Percentiles rank a stretch among this genome's conserved stretches.
phyloP scores from a whole-genome alignment of 2,797 vertebrate species.

The Malacoraja senta region DNA sequence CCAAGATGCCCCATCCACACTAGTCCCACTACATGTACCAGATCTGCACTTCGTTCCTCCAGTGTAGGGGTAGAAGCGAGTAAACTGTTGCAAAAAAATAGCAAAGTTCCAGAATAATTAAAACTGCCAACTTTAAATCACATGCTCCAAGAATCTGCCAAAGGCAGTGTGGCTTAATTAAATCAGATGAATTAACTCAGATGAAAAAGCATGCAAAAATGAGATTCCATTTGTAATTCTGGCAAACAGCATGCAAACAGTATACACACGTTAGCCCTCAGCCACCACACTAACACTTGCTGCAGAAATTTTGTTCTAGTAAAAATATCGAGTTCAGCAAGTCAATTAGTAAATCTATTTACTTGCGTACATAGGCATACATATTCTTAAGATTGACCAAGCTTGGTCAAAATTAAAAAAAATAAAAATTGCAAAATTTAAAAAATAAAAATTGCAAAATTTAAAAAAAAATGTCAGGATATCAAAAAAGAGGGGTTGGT shows the following conservation, averaged over 20 bases:
- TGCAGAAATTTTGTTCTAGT: neutral
- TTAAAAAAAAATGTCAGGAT: too few species aligned
- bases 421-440: too few species aligned
- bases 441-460: too few species aligned
- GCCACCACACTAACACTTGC: neutral
- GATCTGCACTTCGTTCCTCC: too few species aligned
- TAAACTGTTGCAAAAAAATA: neutral
- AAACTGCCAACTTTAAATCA: neutral
- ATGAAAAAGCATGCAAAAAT: neutral
- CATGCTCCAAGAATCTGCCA: neutral
- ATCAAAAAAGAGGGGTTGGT: neutral
- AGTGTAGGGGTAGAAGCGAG: neutral
- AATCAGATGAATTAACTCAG: neutral
- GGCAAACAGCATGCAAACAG: conserved; percentile 1
- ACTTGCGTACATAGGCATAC: neutral
- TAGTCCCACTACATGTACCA: too few species aligned
- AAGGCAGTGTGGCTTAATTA: neutral
- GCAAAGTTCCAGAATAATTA: neutral
- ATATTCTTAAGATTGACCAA: neutral
- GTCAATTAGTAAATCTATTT: neutral
- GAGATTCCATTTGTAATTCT: neutral
- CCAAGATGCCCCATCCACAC: too few species aligned
- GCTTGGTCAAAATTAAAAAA: too few species aligned
- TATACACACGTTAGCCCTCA: neutral
- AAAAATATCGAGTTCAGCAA: neutral